Base-by-base conservation (phyloP, 2,888 invertebrate species). In the Aphodius granarius region DNA sequence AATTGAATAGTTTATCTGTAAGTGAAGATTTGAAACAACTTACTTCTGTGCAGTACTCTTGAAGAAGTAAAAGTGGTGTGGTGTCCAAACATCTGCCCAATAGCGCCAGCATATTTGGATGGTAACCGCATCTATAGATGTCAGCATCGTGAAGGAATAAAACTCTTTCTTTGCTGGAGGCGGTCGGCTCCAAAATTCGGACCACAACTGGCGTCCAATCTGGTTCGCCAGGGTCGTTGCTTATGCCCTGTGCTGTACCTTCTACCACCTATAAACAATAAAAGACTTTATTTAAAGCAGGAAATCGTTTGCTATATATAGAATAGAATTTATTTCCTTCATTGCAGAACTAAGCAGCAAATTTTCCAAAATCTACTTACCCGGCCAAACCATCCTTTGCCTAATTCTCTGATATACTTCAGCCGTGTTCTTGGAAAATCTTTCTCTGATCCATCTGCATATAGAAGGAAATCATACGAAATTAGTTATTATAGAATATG, bases 361-460 rank as follows among this genome's bases (percentile, higher is more conserved):
- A n/a, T n/a, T n/a, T n/a, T n/a, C n/a, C n/a, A n/a, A n/a, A 70
- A 21, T 63, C 15, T 16, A 80, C 79, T 86, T 84, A 91, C 91
- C 85, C 91, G 92, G 74, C 96, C 96, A 87, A 95, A 96, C 95
- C 95, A 95, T 65, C 95, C 95, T 79, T 91, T 91, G 1, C 95
- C 95, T 76, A 95, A 90, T 88, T 95, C 95, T 82, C 93, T 91
- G 16, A 95, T 90, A 86, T 95, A 96, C 85, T 95, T 94, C 80
- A 96, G 87, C 83, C 93, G 92, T 82, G 91, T 91, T 80, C 96
- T 89, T 0, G 95, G 93, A 83, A 95, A 93, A 85, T 93, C 92
- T 78, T 89, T 89, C 78, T 88, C 86, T 6, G 87, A 85, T 66
- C 87, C 88, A 83, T 87, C 90, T 90, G 82, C 17, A 83, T n/a